These are phyloP conservation scores for Cynaeus angustus DNA, from an alignment of 2,888 invertebrate genomes.

Conservation along the genomic window DNA sequence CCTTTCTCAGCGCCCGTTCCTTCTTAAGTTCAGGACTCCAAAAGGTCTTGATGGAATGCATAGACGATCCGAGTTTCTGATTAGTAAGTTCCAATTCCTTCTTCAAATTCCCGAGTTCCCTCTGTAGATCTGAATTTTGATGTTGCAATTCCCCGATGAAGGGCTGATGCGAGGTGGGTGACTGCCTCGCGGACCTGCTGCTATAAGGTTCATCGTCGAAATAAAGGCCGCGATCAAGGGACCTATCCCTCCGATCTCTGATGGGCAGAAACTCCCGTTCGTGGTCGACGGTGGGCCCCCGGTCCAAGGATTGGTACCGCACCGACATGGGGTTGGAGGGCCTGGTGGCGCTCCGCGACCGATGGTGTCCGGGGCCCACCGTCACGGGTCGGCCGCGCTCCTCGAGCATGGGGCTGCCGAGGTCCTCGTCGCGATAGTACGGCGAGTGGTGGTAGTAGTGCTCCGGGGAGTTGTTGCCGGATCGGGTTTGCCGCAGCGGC, in stretches of 20 bases:
- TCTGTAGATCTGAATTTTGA: slow-evolving; percentile 95
- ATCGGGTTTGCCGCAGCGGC: slow-evolving; percentile 72
- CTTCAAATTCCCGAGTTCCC: slow-evolving; percentile 92
- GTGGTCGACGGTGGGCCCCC: slow-evolving; percentile 74
- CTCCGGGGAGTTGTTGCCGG: slow-evolving; percentile 77
- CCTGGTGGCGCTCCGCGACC: slow-evolving; percentile 86
- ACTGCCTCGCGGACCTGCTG: slow-evolving; percentile 79
- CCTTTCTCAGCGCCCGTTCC: slow-evolving; percentile 95
- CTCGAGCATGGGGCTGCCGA: slow-evolving; percentile 89
- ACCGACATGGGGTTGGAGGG: slow-evolving; percentile 75
- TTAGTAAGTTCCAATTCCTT: slow-evolving; percentile 96
- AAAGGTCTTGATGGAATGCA: slow-evolving; percentile 99
- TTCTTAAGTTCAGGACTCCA: slow-evolving; percentile 99
- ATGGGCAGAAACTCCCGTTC: slow-evolving; percentile 91
- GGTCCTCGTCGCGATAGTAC: slow-evolving; percentile 86
- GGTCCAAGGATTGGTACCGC: slow-evolving; percentile 74
- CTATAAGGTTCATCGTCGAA: slow-evolving; percentile 81
- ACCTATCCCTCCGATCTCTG: slow-evolving; percentile 82
- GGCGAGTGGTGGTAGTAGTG: slow-evolving; percentile 79
- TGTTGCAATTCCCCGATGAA: slow-evolving; percentile 89
- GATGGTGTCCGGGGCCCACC: slow-evolving; percentile 77
- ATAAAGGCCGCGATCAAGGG: slow-evolving; percentile 80
- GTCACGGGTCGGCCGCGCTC: slow-evolving; percentile 79
- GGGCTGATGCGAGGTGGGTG: slow-evolving; percentile 79
- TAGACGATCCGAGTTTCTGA: slow-evolving; percentile 97